A percentile compares a stretch with the other conserved stretches of the same genome.
Conservation (phyloP, 2,888 invertebrate species). For the Cantharis rufa region DNA sequence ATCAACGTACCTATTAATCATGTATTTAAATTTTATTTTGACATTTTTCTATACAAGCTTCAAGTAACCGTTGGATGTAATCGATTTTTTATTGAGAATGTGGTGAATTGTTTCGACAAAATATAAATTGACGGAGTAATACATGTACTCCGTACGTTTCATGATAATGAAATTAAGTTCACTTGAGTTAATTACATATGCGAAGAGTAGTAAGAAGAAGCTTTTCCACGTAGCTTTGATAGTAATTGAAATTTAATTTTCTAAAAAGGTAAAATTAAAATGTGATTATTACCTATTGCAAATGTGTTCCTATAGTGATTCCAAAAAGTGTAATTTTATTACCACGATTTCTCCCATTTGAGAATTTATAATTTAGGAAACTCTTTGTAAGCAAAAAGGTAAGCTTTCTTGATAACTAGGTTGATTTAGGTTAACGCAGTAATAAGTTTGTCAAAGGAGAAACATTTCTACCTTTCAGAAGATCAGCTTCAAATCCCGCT, state of each 20-base stretch:
- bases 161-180: background rate
- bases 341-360: background rate
- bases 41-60: background rate
- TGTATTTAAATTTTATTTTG: slow-evolving; percentile 2
- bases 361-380: background rate
- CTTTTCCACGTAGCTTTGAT: background rate
- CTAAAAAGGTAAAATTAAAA: background rate
- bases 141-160: background rate
- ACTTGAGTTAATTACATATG: background rate
- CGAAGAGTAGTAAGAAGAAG: background rate
- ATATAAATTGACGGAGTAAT: background rate
- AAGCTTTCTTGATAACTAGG: background rate
- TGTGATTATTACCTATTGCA: background rate
- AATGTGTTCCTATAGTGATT: background rate
- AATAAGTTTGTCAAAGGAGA: slow-evolving; percentile 33
- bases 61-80: background rate
- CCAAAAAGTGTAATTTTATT: background rate
- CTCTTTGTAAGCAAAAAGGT: background rate
- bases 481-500: slow-evolving; percentile 31
- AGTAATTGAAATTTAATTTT: background rate
- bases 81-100: background rate
- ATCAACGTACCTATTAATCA: slow-evolving; percentile 2
- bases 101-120: background rate
- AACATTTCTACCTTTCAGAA: slow-evolving; percentile 24
- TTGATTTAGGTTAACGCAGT: background rate